A percentile compares a stretch with the other conserved stretches of the same genome.
phyloP scores from a whole-genome alignment of 2,888 invertebrate genomes.

The Eupithecia exiguata region DNA sequence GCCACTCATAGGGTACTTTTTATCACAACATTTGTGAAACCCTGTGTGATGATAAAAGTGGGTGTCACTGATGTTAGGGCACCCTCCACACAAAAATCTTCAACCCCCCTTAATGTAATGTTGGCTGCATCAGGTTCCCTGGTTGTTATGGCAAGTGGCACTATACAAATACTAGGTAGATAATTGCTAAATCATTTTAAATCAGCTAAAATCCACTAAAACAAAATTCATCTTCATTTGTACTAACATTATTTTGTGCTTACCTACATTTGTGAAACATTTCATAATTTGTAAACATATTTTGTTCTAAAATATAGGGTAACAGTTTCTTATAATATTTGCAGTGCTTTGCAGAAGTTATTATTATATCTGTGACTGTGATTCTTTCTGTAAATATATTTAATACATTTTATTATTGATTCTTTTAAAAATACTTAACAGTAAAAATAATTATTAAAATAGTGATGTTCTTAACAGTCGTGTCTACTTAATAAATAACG shows the following conservation, averaged over 20 bases:
- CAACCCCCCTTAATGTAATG: not conserved
- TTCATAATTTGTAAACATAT: constrained; percentile 20
- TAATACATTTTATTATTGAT: not conserved
- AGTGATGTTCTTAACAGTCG: not conserved
- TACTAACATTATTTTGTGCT: not conserved
- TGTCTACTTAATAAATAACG: not conserved
- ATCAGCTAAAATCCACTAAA: not conserved
- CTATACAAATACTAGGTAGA: not conserved
- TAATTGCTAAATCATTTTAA: not conserved
- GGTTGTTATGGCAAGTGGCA: not conserved
- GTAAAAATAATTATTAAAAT: not conserved
- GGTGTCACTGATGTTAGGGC: too few species aligned
- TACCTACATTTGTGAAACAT: constrained; percentile 13
- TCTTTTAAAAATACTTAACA: constrained; percentile 1
- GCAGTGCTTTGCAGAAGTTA: not conserved
- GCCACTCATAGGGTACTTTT: not conserved
- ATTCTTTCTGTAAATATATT: not conserved
- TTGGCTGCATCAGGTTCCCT: not conserved
- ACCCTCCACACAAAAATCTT: too few species aligned
- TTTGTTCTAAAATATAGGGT: constrained; percentile 18
- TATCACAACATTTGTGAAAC: not conserved
- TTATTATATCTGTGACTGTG: not conserved
- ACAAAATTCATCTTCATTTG: not conserved
- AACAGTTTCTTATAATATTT: constrained; percentile 13
- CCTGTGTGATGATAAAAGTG: not conserved